A percentile compares a stretch with the other conserved stretches of the same genome.
Evolutionary conservation across 2,797 vertebrate species (phyloP).

Genomic region (Brachymystax lenok): DNA sequence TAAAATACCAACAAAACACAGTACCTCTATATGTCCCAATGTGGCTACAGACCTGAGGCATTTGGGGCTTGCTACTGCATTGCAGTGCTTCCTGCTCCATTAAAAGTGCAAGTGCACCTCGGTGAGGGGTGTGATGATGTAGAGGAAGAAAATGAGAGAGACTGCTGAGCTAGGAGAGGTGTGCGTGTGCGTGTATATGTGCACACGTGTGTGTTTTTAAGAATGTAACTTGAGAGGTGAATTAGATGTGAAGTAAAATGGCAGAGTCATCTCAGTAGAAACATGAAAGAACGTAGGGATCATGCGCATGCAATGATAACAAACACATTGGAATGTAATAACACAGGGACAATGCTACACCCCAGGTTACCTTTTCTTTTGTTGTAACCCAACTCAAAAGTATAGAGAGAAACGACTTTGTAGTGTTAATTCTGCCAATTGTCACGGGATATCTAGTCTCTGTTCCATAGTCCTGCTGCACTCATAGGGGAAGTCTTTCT

Average conservation of each 20-base stretch:
- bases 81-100: constrained; percentile 47
- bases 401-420: not conserved
- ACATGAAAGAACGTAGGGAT: not conserved
- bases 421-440: not conserved
- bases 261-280: constrained; percentile 11
- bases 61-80: constrained; percentile 34
- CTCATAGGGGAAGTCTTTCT: not conserved
- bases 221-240: not conserved
- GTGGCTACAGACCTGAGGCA: constrained; percentile 10
- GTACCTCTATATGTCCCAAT: not conserved
- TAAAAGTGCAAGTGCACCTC: constrained; percentile 22
- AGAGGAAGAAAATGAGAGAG: constrained; percentile 9
- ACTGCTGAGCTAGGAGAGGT: constrained; percentile 35
- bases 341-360: not conserved
- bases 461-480: not conserved
- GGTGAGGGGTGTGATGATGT: not conserved
- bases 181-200: not conserved
- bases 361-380: not conserved
- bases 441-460: not conserved
- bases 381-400: not conserved
- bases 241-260: not conserved
- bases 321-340: not conserved
- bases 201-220: not conserved
- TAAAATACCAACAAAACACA: not conserved
- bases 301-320: not conserved